These are phyloP conservation scores for Drusus annulatus DNA, from an alignment of 1,140 invertebrate species.

Conservation along the genomic window DNA sequence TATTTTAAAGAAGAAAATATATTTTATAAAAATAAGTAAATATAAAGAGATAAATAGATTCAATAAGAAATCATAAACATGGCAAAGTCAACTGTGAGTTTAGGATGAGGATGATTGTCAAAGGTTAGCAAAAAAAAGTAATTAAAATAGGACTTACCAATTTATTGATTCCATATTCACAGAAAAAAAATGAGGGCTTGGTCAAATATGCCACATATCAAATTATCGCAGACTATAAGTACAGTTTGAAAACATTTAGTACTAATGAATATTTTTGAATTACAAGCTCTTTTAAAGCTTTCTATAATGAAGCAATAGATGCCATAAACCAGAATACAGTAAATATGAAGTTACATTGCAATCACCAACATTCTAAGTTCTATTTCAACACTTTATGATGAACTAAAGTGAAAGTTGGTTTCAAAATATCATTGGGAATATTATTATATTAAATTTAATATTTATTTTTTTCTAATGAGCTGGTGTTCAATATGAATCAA, in stretches of 20 bases:
- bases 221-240: too few relatives aligned
- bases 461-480: too few relatives aligned
- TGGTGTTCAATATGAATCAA: too few relatives aligned
- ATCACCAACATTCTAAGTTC: constrained; percentile 1
- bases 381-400: not conserved
- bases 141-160: not conserved
- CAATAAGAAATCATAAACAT: too few relatives aligned
- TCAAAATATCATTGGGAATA: not conserved
- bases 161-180: not conserved
- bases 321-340: not conserved
- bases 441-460: too few relatives aligned
- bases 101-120: too few relatives aligned
- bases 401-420: not conserved
- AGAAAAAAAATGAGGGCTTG: not conserved
- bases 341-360: not conserved
- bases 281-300: not conserved
- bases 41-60: too few relatives aligned
- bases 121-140: too few relatives aligned
- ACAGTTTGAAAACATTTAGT: not conserved
- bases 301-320: not conserved
- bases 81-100: too few relatives aligned
- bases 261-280: not conserved
- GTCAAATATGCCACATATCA: too few relatives aligned
- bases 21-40: too few relatives aligned
- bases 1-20: too few relatives aligned